Percentiles rank a stretch among this genome's conserved stretches.
phyloP scores from a whole-genome alignment of 2,113 vertebrate genomes.

The Tetraodon nigroviridis region DNA sequence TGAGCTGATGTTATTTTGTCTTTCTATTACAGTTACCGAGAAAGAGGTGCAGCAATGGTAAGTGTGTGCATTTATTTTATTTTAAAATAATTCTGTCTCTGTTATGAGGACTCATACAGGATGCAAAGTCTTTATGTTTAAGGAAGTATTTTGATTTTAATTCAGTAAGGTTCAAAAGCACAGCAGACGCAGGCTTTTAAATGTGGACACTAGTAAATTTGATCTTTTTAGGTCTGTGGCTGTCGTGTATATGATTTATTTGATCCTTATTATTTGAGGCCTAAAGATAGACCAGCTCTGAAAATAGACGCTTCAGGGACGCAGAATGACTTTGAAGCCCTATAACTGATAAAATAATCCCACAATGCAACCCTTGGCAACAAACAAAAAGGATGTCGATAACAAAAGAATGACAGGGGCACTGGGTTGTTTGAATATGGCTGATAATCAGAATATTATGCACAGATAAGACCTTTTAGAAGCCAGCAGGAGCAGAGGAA shows the following conservation, averaged over 20 bases:
- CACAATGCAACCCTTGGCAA: conserved; percentile 44
- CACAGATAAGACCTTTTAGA: background rate
- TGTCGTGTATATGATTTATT: conserved; percentile 20
- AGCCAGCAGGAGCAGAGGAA: background rate
- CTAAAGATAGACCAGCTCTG: conserved; percentile 50
- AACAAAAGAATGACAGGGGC: conserved; percentile 22
- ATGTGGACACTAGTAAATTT: background rate
- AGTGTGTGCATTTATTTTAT: conserved; percentile 67
- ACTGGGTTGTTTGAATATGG: conserved; percentile 11
- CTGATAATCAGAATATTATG: background rate
- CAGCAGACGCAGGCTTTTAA: background rate
- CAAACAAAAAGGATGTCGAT: conserved; percentile 34
- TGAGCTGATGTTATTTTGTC: conserved; percentile 40
- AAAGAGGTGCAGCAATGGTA: conserved; percentile 96
- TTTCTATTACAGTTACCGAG: conserved; percentile 87
- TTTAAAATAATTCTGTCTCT: conserved; percentile 11
- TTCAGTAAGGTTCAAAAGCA: background rate
- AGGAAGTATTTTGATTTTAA: too few species aligned
- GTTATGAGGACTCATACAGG: background rate
- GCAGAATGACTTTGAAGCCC: conserved; percentile 45
- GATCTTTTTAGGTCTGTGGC: background rate
- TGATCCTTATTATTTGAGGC: conserved; percentile 32
- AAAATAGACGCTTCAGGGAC: conserved; percentile 57
- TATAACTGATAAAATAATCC: conserved; percentile 51
- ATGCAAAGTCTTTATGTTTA: background rate